Percentiles rank a stretch among this genome's conserved stretches.
Evolutionary conservation across 2,113 vertebrate genomes (phyloP).

Genomic region (Notarius lentiginosus): DNA sequence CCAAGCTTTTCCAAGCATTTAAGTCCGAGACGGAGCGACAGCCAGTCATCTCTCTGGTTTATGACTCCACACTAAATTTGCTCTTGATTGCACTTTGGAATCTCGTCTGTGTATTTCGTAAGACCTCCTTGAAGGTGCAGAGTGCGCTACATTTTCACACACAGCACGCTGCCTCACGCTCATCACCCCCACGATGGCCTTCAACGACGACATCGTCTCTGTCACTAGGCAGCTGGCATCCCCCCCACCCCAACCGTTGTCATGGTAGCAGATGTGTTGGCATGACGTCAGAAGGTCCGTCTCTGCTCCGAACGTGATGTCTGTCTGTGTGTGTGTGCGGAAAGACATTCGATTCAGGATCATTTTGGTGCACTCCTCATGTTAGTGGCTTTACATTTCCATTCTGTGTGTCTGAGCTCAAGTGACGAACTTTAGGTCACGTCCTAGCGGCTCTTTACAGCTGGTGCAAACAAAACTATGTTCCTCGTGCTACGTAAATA

Average conservation of each 20-base stretch:
- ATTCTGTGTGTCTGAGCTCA: background rate
- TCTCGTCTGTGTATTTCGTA: background rate
- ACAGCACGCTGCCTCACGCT: constrained; percentile 18
- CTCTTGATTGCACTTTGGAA: background rate
- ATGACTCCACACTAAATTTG: background rate
- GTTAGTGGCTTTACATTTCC: too few relatives aligned
- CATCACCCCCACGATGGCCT: constrained; percentile 43
- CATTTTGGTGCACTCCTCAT: background rate
- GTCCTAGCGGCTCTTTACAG: too few relatives aligned
- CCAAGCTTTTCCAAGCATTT: background rate
- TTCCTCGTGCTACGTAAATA: too few relatives aligned
- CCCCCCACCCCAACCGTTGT: constrained; percentile 45
- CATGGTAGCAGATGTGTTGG: constrained; percentile 67
- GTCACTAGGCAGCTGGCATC: constrained; percentile 62
- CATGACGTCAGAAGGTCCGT: constrained; percentile 41
- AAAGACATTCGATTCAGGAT: constrained; percentile 13
- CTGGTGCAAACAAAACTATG: too few relatives aligned
- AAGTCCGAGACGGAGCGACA: background rate
- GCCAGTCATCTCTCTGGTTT: background rate
- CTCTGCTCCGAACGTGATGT: background rate
- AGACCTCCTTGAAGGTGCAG: background rate
- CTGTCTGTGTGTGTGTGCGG: background rate
- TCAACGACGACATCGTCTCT: constrained; percentile 52
- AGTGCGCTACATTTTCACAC: background rate
- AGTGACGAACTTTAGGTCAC: background rate